A percentile compares a stretch with the other conserved stretches of the same genome.
Conservation (phyloP, 2,113 vertebrate species). For the Sapajus apella region DNA sequence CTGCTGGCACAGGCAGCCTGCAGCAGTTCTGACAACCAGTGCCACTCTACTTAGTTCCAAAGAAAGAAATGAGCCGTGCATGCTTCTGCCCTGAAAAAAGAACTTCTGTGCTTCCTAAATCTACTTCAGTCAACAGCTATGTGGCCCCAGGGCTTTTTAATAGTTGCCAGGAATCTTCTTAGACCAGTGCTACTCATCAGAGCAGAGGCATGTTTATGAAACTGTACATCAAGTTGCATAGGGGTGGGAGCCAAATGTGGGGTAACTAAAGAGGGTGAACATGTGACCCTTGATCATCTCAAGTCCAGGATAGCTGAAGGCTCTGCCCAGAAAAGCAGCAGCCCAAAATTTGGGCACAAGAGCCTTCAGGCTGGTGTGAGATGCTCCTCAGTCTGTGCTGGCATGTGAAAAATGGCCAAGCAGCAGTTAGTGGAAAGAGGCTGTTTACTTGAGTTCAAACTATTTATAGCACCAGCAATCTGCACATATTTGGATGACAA, state of each 20-base stretch:
- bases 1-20: background rate
- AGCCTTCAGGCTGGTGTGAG: background rate
- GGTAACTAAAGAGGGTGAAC: background rate
- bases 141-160: constrained; percentile 41
- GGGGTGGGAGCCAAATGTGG: background rate
- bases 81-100: constrained; percentile 53
- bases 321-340: background rate
- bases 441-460: constrained; percentile 82
- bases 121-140: background rate
- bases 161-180: constrained; percentile 40
- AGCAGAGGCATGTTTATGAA: background rate
- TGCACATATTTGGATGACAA: constrained; percentile 83
- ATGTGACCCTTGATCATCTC: background rate
- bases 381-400: background rate
- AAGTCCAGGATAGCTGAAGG: background rate
- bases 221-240: background rate
- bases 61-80: background rate
- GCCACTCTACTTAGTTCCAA: constrained; percentile 45
- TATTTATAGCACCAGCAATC: constrained; percentile 85
- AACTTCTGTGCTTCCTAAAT: constrained; percentile 20
- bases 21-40: constrained; percentile 30
- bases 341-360: background rate
- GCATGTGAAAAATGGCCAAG: constrained; percentile 60
- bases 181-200: constrained; percentile 30
- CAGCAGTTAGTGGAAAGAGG: constrained; percentile 68